Evolutionary conservation across 2,797 vertebrate species (phyloP).

Genomic region (Etheostoma nigrum): DNA sequence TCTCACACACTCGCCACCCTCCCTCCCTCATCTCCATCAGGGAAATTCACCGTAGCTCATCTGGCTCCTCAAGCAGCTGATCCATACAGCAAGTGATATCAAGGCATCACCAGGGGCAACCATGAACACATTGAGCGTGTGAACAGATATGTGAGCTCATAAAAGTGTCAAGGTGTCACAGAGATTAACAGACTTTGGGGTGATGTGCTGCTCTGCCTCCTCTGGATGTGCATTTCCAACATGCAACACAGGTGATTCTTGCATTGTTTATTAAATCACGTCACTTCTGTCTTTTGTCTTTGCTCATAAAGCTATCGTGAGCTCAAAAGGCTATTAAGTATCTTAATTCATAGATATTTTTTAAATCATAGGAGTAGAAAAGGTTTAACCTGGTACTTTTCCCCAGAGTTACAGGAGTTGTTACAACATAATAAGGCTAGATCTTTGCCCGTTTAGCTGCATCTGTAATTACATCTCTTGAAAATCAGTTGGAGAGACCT

Average conservation of each 20-base stretch:
- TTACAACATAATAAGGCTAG: constrained; percentile 3
- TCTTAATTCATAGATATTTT: not conserved
- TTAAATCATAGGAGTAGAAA: not conserved
- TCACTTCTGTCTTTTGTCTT: not conserved
- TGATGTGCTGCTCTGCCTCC: constrained; percentile 36
- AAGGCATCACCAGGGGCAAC: constrained; percentile 68
- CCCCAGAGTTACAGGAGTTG: constrained; percentile 5
- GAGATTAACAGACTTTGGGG: constrained; percentile 73
- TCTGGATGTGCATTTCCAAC: constrained; percentile 8
- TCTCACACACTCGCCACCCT: constrained; percentile 51
- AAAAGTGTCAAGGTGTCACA: constrained; percentile 73
- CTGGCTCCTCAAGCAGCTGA: constrained; percentile 81
- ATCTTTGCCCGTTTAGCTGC: constrained; percentile 41
- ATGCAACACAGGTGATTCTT: not conserved
- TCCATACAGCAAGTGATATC: constrained; percentile 73
- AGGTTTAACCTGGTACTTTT: constrained; percentile 3
- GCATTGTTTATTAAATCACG: constrained; percentile 10
- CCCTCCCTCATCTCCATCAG: constrained; percentile 15
- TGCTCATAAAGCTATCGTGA: not conserved
- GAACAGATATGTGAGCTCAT: constrained; percentile 80
- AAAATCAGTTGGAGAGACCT: constrained; percentile 36
- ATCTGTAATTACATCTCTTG: constrained; percentile 52
- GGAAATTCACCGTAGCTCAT: constrained; percentile 52
- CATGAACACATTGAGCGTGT: constrained; percentile 74
- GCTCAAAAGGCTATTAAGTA: not conserved